These are phyloP conservation scores for Aplysina aerophoba DNA, from an alignment of 37 sponge, comb jelly and placozoan genomes.

Conservation along the genomic window DNA sequence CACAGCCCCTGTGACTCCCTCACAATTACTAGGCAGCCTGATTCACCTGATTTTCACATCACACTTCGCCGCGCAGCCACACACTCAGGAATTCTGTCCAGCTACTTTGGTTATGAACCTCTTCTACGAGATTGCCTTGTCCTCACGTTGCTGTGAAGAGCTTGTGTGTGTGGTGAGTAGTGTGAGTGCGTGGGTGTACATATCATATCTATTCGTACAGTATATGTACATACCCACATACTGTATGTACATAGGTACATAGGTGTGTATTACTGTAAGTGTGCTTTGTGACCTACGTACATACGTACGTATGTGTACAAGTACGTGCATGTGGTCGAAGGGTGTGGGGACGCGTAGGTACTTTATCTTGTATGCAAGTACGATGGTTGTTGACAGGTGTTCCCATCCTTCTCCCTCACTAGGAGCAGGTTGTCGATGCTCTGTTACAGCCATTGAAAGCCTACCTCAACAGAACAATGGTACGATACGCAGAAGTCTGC, in stretches of 20 bases:
- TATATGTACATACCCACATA: too few relatives aligned
- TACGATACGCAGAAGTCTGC: neutral
- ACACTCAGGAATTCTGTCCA: slow-evolving; percentile 41
- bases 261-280: too few relatives aligned
- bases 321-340: neutral
- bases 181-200: too few relatives aligned
- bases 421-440: neutral
- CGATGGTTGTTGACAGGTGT: too few relatives aligned
- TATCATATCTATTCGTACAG: too few relatives aligned
- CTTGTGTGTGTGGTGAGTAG: slow-evolving; percentile 9
- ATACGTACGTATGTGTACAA: too few relatives aligned
- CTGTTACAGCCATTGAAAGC: slow-evolving; percentile 13
- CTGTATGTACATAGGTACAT: too few relatives aligned
- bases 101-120: slow-evolving; percentile 37
- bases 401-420: too few relatives aligned
- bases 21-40: slow-evolving; percentile 35
- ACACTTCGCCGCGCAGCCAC: slow-evolving; percentile 21
- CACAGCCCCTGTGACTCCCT: slow-evolving; percentile 21
- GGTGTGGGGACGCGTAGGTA: too few relatives aligned
- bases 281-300: too few relatives aligned
- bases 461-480: neutral
- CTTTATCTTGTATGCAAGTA: too few relatives aligned
- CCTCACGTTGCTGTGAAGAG: neutral
- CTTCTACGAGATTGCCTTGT: slow-evolving; percentile 50
- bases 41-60: slow-evolving; percentile 35